Percentiles rank a stretch among this genome's conserved stretches.
Conservation (phyloP, 2,113 vertebrate species). For the Microcebus murinus region DNA sequence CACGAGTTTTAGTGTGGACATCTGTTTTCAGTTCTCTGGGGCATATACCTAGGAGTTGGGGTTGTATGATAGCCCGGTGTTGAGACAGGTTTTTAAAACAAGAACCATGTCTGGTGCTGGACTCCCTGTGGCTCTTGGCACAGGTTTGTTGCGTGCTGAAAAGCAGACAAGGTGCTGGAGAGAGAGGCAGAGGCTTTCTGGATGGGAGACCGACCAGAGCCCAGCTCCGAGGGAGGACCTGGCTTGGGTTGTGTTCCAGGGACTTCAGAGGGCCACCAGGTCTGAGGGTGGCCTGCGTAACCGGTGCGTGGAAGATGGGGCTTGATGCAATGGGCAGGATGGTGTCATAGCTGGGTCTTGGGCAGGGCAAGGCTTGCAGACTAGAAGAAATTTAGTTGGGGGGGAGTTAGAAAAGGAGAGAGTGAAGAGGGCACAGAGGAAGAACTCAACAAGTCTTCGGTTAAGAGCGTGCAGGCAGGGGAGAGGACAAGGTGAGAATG, state of each 20-base stretch:
- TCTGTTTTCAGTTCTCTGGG: not conserved
- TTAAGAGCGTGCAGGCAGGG: not conserved
- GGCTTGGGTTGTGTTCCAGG: not conserved
- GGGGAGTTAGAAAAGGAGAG: not conserved
- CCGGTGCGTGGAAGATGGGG: not conserved
- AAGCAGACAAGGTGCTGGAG: not conserved
- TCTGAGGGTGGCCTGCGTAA: not conserved
- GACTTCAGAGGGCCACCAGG: not conserved
- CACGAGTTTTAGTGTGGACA: not conserved
- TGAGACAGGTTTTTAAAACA: slow-evolving; percentile 9
- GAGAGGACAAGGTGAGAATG: not conserved
- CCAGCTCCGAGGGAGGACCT: not conserved
- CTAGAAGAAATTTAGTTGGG: not conserved
- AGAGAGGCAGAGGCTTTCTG: not conserved
- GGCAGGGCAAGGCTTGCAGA: not conserved
- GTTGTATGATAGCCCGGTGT: not conserved
- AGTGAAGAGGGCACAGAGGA: not conserved
- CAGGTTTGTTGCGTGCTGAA: not conserved
- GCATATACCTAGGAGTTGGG: too few species aligned
- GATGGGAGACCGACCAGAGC: not conserved
- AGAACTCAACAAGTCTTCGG: not conserved
- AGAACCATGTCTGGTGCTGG: not conserved
- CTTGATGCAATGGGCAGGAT: not conserved
- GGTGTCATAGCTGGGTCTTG: not conserved
- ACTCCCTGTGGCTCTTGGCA: not conserved